Base-by-base conservation (phyloP, 2,797 vertebrate genomes). In the Notamacropus eugenii region DNA sequence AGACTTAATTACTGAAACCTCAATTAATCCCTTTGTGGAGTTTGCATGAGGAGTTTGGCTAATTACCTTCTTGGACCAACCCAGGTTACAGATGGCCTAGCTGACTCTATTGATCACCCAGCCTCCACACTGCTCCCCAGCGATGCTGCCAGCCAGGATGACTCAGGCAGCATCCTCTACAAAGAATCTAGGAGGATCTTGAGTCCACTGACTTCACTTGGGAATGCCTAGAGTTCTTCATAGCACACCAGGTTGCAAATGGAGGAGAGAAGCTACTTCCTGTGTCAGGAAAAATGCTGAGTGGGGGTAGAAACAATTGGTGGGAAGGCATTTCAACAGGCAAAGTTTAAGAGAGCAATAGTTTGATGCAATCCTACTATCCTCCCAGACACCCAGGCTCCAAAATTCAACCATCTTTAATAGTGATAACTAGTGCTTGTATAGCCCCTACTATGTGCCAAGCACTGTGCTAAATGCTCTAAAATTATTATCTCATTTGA, bases 1-100 rank as follows among this genome's bases (percentile, higher is more conserved):
- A 82, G 96, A 93, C 62, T 97, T 97, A 91, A 92, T 95, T 97
- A 93, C 95, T 97, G 55, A 95, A 96, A 98, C 34, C 56, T 96
- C 93, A 97, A 95, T 67, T 92, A 96, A 0, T 0, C 96, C 93
- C 87, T 13, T 2, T 11, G 91, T 27, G 96, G 92, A 92, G 24
- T 93, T 95, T 95, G 97, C 97, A 90, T 92, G 96, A 93, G 96
- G 94, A 96, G 96, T 93, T 94, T 93, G 90, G 91, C 95, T 97
- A 97, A 97, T 97, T 96, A 91, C 95, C 96, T 93, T 92, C 95
- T 91, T 54, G 52, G 50, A 87, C n/a, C 59, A 96, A 82, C 57
- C 90, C n/a, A 3, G 0, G 90, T 1, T 59, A 91, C 96, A 54
- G 92, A 11, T 14, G 95, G 94, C 92, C 95, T 96, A 87, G 91